These are phyloP conservation scores for Rhinoraja longicauda DNA, from an alignment of 2,797 vertebrate species.

Conservation along the genomic window DNA sequence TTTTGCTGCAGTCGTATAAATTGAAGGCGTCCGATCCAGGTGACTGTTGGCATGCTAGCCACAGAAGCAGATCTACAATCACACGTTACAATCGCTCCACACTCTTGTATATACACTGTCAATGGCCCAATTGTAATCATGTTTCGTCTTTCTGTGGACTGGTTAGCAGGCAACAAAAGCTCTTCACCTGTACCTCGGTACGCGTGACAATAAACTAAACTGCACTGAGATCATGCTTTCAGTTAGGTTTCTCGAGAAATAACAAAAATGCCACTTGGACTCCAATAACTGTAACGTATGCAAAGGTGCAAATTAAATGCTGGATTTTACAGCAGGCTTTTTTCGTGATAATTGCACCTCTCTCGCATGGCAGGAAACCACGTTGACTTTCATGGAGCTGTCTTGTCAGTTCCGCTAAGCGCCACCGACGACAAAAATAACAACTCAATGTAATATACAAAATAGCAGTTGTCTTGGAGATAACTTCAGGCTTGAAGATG, in stretches of 20 bases:
- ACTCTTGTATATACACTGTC: too few species aligned
- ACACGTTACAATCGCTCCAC: too few species aligned
- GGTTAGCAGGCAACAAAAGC: too few species aligned
- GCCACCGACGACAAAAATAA: slow-evolving; percentile 20
- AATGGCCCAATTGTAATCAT: too few species aligned
- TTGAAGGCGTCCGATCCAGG: neutral
- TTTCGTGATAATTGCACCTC: slow-evolving; percentile 25
- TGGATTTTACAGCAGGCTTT: slow-evolving; percentile 18
- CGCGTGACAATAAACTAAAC: too few species aligned
- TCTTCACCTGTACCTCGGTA: too few species aligned
- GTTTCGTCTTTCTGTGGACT: too few species aligned
- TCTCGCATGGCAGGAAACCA: neutral
- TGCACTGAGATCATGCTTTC: neutral
- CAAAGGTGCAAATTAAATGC: slow-evolving; percentile 21
- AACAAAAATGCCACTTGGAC: slow-evolving; percentile 11
- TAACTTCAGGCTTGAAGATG: neutral
- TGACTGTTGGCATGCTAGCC: too few species aligned
- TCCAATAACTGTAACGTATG: neutral
- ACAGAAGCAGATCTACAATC: too few species aligned
- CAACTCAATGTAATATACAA: neutral
- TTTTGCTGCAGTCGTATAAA: neutral
- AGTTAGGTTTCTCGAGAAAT: neutral
- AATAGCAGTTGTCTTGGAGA: slow-evolving; percentile 27
- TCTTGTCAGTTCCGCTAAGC: neutral
- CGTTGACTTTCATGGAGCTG: neutral